phyloP scores from a whole-genome alignment of 2,113 vertebrate species.

The Dolichallabes microphthalmus region DNA sequence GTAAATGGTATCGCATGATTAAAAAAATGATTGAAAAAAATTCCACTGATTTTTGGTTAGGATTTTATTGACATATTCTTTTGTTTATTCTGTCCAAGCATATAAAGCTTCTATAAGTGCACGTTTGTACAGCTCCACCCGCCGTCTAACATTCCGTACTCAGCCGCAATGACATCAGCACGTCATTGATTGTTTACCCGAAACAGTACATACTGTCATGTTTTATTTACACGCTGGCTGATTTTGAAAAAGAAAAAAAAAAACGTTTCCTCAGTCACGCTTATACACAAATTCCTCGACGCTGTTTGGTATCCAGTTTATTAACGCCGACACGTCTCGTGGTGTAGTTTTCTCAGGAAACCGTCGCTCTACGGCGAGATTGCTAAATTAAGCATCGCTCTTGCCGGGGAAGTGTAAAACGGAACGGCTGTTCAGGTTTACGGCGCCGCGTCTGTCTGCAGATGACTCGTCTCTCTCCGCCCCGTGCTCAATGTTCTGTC shows the following conservation, averaged over 20 bases:
- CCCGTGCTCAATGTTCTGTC: not conserved
- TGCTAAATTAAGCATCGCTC: slow-evolving; percentile 36
- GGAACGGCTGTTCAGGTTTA: slow-evolving; percentile 16
- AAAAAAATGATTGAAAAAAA: too few species aligned
- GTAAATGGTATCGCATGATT: too few species aligned
- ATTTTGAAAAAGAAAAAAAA: slow-evolving; percentile 16
- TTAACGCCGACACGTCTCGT: slow-evolving; percentile 9
- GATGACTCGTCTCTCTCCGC: not conserved
- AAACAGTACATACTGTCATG: not conserved
- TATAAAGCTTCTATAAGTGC: too few species aligned
- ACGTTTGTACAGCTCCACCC: too few species aligned
- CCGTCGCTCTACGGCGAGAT: slow-evolving; percentile 9
- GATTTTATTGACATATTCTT: too few species aligned
- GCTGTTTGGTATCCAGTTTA: slow-evolving; percentile 18
- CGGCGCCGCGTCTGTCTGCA: not conserved
- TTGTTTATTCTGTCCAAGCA: too few species aligned
- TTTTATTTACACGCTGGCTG: not conserved
- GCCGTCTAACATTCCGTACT: not conserved
- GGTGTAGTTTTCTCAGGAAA: slow-evolving; percentile 36
- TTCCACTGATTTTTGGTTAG: too few species aligned
- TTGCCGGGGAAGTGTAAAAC: not conserved
- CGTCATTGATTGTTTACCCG: not conserved
- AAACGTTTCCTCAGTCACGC: slow-evolving; percentile 9
- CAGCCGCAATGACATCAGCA: not conserved
- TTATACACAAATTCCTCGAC: not conserved